Conservation (phyloP, 1,140 invertebrate genomes). For the Pseudomyrmex pallidus region DNA sequence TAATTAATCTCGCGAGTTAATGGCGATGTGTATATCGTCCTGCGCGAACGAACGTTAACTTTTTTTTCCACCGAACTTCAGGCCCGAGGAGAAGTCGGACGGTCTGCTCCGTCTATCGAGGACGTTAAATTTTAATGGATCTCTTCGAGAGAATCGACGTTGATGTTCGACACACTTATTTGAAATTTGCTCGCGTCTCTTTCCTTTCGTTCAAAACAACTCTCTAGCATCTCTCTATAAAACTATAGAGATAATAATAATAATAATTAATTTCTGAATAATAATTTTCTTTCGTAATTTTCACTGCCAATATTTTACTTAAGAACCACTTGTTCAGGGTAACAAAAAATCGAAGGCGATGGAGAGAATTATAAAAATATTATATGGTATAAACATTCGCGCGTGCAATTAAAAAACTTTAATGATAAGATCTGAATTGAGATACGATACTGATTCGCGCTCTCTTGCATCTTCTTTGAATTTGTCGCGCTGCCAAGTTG, state of each 20-base stretch:
- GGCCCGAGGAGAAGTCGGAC: neutral
- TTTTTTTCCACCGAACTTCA: slow-evolving; percentile 8
- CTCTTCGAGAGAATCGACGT: neutral
- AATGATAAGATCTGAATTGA: neutral
- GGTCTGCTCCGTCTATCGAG: slow-evolving; percentile 12
- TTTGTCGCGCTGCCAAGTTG: slow-evolving; percentile 12
- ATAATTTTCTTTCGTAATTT: neutral
- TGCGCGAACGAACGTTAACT: neutral
- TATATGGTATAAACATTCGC: too few species aligned
- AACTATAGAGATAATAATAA: too few species aligned
- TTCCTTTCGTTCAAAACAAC: too few species aligned
- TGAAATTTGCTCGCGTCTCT: neutral
- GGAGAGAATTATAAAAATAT: too few species aligned
- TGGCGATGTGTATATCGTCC: slow-evolving; percentile 50
- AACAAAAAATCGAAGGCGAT: too few species aligned
- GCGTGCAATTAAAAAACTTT: neutral
- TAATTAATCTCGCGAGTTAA: slow-evolving; percentile 58
- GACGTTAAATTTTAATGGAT: slow-evolving; percentile 57
- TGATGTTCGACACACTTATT: slow-evolving; percentile 1
- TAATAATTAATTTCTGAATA: too few species aligned
- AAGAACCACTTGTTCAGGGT: too few species aligned
- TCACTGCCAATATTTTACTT: too few species aligned
- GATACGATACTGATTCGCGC: neutral
- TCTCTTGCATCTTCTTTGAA: neutral
- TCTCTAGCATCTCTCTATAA: too few species aligned